Base-by-base conservation (phyloP, 2,113 vertebrate species). In the Pelvicachromis taeniatus region DNA sequence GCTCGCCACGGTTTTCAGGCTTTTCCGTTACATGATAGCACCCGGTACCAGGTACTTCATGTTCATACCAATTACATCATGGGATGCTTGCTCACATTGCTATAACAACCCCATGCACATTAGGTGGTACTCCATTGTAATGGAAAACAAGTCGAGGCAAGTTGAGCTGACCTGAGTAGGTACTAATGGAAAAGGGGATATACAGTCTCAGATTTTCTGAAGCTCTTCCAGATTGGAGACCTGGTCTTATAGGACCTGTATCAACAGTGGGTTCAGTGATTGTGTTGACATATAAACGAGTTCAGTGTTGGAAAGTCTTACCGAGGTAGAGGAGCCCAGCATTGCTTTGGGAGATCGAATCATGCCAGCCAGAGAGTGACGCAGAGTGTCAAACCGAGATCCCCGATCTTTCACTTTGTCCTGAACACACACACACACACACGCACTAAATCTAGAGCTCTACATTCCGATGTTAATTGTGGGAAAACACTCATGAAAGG, bases 311-410 rank as follows among this genome's bases (percentile, higher is more conserved):
- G 7, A n/a, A 13, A 6, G 3, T 12, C 97, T 98, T 94, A 99
- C 98, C 1, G 98, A 96, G 4, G 91, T 81, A 63, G 98, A 97
- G 23, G 98, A 97, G 38, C 97, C 96, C 77, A 99, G 77, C 86
- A 97, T 95, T 35, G 97, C 96, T 93, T 99, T 99, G 80, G 98
- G 97, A 84, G 97, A 96, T 13, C 97, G 97, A 82, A 99, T 99
- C 90, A 99, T 98, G 54, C 98, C 98, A 40, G 97, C 98, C 89
- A 99, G 97, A 81, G 98, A 99, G 91, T 98, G 97, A 19, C 98
- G 97, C 84, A 99, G 96, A 5, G 98, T 99, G 87, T 99, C 98
- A 85, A 99, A 97, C 84, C 97, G 98, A 68, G 98, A 99, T n/a
- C 97, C 94, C 77, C 94, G 97, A 86, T 99, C 98, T 84, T 98